Evolutionary conservation across 2,797 vertebrate genomes (phyloP).

Genomic region (Chiloscyllium punctatum): DNA sequence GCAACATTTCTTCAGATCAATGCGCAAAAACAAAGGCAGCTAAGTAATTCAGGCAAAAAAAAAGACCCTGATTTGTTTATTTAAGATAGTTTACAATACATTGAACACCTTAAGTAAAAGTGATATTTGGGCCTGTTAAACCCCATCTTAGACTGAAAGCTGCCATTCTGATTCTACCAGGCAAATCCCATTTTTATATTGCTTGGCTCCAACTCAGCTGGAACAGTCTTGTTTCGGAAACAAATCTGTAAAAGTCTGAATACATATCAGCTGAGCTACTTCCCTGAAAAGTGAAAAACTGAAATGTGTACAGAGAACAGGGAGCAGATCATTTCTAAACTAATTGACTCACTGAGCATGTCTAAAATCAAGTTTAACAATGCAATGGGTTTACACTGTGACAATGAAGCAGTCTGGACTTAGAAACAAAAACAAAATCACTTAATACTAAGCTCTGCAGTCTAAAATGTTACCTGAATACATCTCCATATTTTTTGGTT

Average conservation of each 20-base stretch:
- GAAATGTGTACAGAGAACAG: not conserved
- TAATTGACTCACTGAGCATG: not conserved
- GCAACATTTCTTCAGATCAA: not conserved
- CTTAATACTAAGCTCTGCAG: not conserved
- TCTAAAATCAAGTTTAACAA: not conserved
- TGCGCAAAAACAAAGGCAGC: not conserved
- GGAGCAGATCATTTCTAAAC: not conserved
- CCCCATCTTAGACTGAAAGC: not conserved
- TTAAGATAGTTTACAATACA: not conserved
- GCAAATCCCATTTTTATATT: not conserved
- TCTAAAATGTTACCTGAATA: not conserved
- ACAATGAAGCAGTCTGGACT: not conserved
- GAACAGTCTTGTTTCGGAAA: not conserved
- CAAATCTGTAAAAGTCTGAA: not conserved
- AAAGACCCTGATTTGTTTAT: not conserved
- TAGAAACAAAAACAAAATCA: not conserved
- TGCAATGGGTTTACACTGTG: not conserved
- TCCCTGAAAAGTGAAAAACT: not conserved
- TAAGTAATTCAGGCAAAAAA: not conserved
- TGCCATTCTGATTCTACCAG: not conserved
- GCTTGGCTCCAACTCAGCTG: not conserved
- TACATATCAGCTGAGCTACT: not conserved
- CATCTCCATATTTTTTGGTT: too few species aligned
- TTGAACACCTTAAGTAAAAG: not conserved
- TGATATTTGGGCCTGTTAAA: not conserved